Evolutionary conservation across 2,113 vertebrate genomes (phyloP), one percentile per base, ranked within the genome.

Genomic region (Oreamnos americanus): DNA sequence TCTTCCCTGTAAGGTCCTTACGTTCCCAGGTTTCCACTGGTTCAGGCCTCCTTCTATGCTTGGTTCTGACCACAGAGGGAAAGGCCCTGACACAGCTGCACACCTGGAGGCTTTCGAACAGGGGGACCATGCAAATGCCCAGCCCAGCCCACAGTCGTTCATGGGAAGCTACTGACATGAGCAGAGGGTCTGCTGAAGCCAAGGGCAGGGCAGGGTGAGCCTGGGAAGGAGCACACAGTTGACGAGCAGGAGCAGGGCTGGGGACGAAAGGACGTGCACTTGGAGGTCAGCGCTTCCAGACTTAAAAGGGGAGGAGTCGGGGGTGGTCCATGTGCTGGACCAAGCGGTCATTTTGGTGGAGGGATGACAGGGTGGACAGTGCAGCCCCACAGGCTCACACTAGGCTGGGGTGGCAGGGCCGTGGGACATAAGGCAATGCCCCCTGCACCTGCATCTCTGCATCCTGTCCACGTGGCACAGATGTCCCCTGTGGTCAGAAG

Each of bases 1-100:
- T 2, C 6, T 21, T 6, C 53, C 53, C 25, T 2, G 0, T 33
- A 4, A 14, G 16, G 28, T 5, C 53, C 43, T 26, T 1, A 9
- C 15, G 9, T 3, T 51, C 13, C 26, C 58, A 45, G 36, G 33
- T 62, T 39, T 60, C 49, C 39, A 33, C 57, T 25, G 28, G 51
- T 21, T 33, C 55, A 36, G 30, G 71, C 47, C 25, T 45, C 39
- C 71, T 36, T 58, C 39, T 23, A 67, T 7, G 26, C 25, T 67
- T 78, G 19, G 10, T 13, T 53, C 84, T 49, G 28, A 49, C 58
- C 25, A 0, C 6, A 23, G 33, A 76, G 39, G n/a, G 43, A 58
- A 62, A 53, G 45, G 64, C 45, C 49, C 21, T 6, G 15, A 16
- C 21, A 7, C 3, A 10, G 13, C 6, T 28, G 7, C 39, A 76